phyloP scores from a whole-genome alignment of 2,797 vertebrate species.

The Antennarius maculatus region DNA sequence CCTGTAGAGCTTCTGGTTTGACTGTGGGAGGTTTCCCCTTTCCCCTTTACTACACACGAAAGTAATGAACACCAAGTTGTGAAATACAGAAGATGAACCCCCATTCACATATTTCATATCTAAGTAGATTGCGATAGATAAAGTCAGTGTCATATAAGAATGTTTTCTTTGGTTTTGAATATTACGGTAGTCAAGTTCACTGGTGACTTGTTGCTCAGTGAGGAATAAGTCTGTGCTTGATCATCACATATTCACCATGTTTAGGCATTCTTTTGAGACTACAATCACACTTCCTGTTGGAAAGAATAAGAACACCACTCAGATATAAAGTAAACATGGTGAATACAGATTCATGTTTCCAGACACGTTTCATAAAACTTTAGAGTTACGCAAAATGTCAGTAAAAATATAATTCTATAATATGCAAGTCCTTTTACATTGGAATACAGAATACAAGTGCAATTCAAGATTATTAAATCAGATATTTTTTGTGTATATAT shows the following conservation, averaged over 20 bases:
- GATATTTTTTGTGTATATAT: too few species aligned
- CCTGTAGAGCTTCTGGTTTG: conserved; percentile 7
- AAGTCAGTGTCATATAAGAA: not conserved
- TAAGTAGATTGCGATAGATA: not conserved
- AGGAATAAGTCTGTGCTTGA: conserved; percentile 9
- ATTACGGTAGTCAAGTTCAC: not conserved
- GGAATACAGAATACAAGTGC: too few species aligned
- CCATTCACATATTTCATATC: not conserved
- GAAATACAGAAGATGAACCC: not conserved
- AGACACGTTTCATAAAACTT: not conserved
- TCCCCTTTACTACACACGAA: not conserved
- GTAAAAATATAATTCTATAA: too few species aligned
- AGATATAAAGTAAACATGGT: conserved; percentile 26
- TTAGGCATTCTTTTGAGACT: conserved; percentile 50
- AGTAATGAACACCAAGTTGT: not conserved
- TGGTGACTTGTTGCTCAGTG: not conserved
- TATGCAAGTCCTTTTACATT: too few species aligned
- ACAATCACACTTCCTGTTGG: conserved; percentile 64
- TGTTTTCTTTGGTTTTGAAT: conserved; percentile 11
- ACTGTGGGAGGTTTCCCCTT: conserved; percentile 12
- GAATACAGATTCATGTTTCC: conserved; percentile 1
- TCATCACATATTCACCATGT: conserved; percentile 38
- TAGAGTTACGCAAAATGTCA: too few species aligned
- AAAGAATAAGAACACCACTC: conserved; percentile 56
- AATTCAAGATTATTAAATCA: too few species aligned